A percentile compares a stretch with the other conserved stretches of the same genome.
Conservation (phyloP, 2,797 vertebrate genomes). For the Enteromius radiatus region DNA sequence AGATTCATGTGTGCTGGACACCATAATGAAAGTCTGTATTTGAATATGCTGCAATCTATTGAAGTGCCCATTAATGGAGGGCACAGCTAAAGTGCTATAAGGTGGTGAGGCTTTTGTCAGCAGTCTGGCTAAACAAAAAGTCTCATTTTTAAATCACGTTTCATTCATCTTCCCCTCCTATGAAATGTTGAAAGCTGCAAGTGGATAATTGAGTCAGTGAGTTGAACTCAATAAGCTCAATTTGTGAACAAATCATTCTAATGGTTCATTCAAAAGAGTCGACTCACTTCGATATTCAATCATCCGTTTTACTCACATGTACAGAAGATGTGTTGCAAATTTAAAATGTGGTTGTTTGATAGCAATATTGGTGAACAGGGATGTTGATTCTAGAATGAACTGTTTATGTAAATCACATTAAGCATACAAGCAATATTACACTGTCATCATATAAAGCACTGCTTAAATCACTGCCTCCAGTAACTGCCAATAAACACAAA, state of each 20-base stretch:
- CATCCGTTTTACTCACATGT: not conserved
- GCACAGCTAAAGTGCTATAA: not conserved
- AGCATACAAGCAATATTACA: not conserved
- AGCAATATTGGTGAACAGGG: not conserved
- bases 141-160: not conserved
- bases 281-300: not conserved
- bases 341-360: not conserved
- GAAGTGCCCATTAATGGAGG: constrained; percentile 1
- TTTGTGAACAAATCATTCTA: not conserved
- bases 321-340: not conserved
- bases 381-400: not conserved
- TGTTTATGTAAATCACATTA: not conserved
- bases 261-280: not conserved
- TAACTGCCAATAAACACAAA: not conserved
- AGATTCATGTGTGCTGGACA: constrained; percentile 1
- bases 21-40: constrained; percentile 13
- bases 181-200: not conserved
- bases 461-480: not conserved
- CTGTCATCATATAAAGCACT: not conserved
- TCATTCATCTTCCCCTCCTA: not conserved
- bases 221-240: not conserved
- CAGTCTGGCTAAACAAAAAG: not conserved
- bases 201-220: not conserved
- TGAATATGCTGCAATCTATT: constrained; percentile 11
- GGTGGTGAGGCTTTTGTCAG: not conserved